phyloP scores from a whole-genome alignment of 2,888 invertebrate species.

The Yponomeuta evonymella region DNA sequence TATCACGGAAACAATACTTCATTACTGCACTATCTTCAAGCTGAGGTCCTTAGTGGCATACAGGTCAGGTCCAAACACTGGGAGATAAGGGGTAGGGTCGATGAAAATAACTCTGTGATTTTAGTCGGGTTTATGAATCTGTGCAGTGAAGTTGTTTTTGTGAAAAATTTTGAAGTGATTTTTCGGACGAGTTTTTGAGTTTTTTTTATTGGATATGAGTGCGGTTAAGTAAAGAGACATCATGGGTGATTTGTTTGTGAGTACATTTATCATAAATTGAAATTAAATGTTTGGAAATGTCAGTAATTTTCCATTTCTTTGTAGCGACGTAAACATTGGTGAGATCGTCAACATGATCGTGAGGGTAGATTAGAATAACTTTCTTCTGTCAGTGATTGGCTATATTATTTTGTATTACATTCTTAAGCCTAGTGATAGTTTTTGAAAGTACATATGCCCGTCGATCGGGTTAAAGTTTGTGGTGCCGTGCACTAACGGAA shows the following conservation, averaged over 20 bases:
- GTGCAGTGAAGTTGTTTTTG: background rate
- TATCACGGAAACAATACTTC: background rate
- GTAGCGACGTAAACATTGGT: background rate
- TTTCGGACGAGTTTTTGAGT: background rate
- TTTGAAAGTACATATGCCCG: background rate
- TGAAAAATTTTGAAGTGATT: background rate
- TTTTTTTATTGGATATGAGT: background rate
- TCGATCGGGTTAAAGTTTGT: background rate
- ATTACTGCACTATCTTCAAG: background rate
- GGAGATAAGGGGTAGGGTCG: background rate
- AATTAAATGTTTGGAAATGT: too few relatives aligned
- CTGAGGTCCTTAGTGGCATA: background rate
- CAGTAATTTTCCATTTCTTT: background rate
- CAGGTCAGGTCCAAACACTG: background rate
- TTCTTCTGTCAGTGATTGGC: background rate
- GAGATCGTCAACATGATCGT: background rate
- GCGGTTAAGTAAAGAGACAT: background rate
- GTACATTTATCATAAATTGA: background rate
- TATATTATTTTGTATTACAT: too few relatives aligned
- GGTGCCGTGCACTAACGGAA: background rate
- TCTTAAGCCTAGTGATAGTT: background rate
- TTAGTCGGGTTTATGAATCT: background rate
- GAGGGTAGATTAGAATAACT: background rate
- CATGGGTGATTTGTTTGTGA: conserved; percentile 4
- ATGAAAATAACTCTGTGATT: background rate